Evolutionary conservation across 2,797 vertebrate species (phyloP), one percentile per base, ranked within the genome.

Genomic region (Chloroceryle inda): DNA sequence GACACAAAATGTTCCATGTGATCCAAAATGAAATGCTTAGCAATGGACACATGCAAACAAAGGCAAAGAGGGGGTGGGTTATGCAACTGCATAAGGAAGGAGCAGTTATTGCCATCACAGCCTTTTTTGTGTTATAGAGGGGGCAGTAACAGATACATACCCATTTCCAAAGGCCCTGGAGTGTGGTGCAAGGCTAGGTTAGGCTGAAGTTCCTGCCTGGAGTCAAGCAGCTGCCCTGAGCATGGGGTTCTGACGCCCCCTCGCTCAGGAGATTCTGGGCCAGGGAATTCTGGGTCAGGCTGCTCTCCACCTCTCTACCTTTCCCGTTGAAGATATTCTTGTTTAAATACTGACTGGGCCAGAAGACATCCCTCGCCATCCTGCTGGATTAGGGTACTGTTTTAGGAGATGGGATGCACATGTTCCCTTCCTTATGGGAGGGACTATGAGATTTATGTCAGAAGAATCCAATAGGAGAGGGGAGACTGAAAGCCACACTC

Each of bases 1-100:
- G 49, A 96, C 86, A 93, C 85, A 93, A 93, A 93, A 94, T 63
- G 86, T 95, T 97, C 90, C 84, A 67, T 91, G 81, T 74, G 78
- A 96, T 89, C 78, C 86, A 82, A 85, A 94, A 94, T 49, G 47
- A 88, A 97, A 92, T 79, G 44, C 74, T 93, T 84, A 79, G 67
- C 81, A 87, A 37, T 47, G 78, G 94, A 80, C 89, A 87, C 71
- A 90, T 17, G 49, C 0, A 0, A 96, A 96, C 72, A 93, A 90
- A 94, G 75, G 59, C 88, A 82, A 90, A 82, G 73, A 63, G 67
- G 59, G 69, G 8, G 8, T 79, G 37, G 31, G 14, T 92, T 91
- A 76, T 45, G 59, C 74, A 96, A 82, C 77, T 64, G 42, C 24
- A 22, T 24, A 50, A 81, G 21, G 66, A 96, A 84, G 55, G 27